A percentile compares a stretch with the other conserved stretches of the same genome.
Conservation (phyloP, 2,888 invertebrate species). For the Amblyjoppa fuscipennis region DNA sequence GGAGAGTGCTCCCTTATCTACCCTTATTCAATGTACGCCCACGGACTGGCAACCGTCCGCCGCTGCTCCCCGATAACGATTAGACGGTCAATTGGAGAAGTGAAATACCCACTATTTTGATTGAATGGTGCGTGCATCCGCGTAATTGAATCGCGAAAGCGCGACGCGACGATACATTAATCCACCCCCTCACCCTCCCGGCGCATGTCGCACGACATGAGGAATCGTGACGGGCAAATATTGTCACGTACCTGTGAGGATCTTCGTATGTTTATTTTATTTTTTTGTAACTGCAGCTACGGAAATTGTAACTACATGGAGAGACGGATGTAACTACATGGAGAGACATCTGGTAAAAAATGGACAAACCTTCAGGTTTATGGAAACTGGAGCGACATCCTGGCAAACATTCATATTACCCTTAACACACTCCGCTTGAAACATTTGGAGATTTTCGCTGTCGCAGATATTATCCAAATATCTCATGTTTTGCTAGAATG, state of each 20-base stretch:
- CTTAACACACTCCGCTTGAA: too few relatives aligned
- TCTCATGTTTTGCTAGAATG: too few relatives aligned
- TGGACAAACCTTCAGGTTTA: too few relatives aligned
- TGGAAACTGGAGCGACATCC: too few relatives aligned
- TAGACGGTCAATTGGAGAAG: conserved; percentile 68
- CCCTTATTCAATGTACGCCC: conserved; percentile 63
- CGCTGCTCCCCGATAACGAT: conserved; percentile 67
- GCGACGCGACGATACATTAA: conserved; percentile 18
- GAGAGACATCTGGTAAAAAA: too few relatives aligned
- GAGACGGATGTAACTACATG: neutral
- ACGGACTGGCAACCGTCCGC: conserved; percentile 44
- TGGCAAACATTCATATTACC: too few relatives aligned
- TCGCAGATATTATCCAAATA: too few relatives aligned
- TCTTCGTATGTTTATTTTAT: neutral
- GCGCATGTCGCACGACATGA: neutral
- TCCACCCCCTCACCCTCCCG: neutral
- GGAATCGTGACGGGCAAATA: neutral
- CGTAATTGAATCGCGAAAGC: conserved; percentile 55
- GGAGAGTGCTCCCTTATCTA: conserved; percentile 64
- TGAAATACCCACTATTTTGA: conserved; percentile 67
- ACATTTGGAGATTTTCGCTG: too few relatives aligned
- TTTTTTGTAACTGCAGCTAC: neutral
- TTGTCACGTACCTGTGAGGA: neutral
- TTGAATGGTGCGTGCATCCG: conserved; percentile 57
- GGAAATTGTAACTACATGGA: neutral